A percentile compares a stretch with the other conserved stretches of the same genome.
Conservation (phyloP, 1,140 invertebrate species). For the Capitella teleta region DNA sequence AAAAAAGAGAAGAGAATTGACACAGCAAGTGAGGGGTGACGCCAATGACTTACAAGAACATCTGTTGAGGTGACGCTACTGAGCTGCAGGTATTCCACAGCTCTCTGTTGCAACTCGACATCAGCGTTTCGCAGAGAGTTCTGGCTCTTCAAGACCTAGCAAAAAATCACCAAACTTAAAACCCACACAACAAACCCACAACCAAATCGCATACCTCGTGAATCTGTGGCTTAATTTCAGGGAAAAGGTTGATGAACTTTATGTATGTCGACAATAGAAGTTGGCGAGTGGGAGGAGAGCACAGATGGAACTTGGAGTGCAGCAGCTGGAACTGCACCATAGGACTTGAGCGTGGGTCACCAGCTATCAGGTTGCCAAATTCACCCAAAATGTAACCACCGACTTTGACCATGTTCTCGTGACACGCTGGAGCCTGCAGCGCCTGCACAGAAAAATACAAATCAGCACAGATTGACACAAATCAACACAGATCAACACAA, state of each 20-base stretch:
- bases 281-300: constrained; percentile 89
- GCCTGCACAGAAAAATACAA: constrained; percentile 48
- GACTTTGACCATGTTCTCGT: constrained; percentile 99
- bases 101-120: constrained; percentile 95
- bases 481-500: not conserved
- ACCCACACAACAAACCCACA: not conserved
- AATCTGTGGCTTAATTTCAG: constrained; percentile 92
- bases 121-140: constrained; percentile 94
- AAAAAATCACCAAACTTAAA: not conserved
- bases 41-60: constrained; percentile 63
- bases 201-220: constrained; percentile 58
- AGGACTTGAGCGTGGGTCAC: constrained; percentile 89
- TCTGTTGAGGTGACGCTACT: constrained; percentile 92
- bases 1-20: constrained; percentile 1
- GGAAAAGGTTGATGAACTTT: constrained; percentile 98
- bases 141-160: constrained; percentile 72
- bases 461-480: not conserved
- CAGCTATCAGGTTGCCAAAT: constrained; percentile 99
- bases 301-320: constrained; percentile 91
- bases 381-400: constrained; percentile 99
- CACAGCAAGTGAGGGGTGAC: no score
- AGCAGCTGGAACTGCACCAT: constrained; percentile 90
- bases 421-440: constrained; percentile 93
- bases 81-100: constrained; percentile 93
- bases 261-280: constrained; percentile 95